phyloP scores from a whole-genome alignment of 2,888 invertebrate genomes.

The Campoplex nolae region DNA sequence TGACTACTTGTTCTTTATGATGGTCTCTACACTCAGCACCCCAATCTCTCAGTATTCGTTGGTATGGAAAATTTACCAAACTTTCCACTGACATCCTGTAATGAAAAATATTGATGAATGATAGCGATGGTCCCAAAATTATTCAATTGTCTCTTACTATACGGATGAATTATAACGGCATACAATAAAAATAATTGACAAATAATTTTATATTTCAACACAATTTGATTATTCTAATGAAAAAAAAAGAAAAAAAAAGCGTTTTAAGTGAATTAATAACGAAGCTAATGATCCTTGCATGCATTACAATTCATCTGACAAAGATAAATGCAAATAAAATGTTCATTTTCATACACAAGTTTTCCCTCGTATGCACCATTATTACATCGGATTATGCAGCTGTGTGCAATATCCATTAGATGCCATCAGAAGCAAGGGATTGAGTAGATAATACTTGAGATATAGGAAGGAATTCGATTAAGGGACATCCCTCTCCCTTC shows the following conservation, averaged over 20 bases:
- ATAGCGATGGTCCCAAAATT: not conserved
- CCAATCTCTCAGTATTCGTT: not conserved
- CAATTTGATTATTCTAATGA: not conserved
- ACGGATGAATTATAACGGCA: too few species aligned
- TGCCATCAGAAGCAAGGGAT: slow-evolving; percentile 36
- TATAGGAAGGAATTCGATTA: slow-evolving; percentile 58
- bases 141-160: not conserved
- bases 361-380: not conserved
- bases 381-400: slow-evolving; percentile 20
- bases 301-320: not conserved
- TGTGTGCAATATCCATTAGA: slow-evolving; percentile 58
- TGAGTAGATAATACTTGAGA: slow-evolving; percentile 46
- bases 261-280: not conserved
- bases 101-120: not conserved
- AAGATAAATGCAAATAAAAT: not conserved
- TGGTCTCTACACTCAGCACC: not conserved
- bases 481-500: slow-evolving; percentile 50
- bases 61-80: not conserved
- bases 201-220: not conserved
- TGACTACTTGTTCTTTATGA: slow-evolving; percentile 10
- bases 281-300: not conserved
- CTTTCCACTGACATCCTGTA: not conserved
- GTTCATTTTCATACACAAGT: not conserved
- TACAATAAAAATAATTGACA: not conserved
- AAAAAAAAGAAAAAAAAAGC: too few species aligned